These are phyloP conservation scores for Drosophila engyochracea DNA, from an alignment of 2,888 invertebrate genomes.

Conservation along the genomic window DNA sequence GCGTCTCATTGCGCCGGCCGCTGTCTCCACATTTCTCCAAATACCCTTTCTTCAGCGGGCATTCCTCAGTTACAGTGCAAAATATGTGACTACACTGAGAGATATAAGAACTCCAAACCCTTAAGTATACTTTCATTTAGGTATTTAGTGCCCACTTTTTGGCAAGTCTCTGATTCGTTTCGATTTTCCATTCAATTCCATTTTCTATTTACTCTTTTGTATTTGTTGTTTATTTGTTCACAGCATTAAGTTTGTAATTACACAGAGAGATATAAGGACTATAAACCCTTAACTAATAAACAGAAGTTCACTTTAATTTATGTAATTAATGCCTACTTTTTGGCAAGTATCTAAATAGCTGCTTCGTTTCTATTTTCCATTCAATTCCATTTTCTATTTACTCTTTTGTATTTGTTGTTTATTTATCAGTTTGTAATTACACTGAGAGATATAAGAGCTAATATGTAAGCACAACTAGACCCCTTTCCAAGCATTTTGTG, in stretches of 20 bases:
- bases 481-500: background rate
- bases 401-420: background rate
- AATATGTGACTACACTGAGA: background rate
- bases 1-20: conserved; percentile 57
- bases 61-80: background rate
- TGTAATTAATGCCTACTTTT: background rate
- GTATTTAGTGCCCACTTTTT: background rate
- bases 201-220: background rate
- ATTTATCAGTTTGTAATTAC: background rate
- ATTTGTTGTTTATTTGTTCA: background rate
- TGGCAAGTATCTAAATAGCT: background rate
- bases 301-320: background rate
- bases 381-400: background rate
- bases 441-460: background rate
- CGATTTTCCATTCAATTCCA: too few species aligned
- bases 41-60: conserved; percentile 3
- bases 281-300: background rate
- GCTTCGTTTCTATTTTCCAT: background rate
- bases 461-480: accelerated
- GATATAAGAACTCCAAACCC: accelerated
- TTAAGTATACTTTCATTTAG: background rate
- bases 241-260: background rate
- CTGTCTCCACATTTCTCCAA: conserved; percentile 17
- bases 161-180: background rate
- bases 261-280: background rate